A percentile compares a stretch with the other conserved stretches of the same genome.
Evolutionary conservation across 2,888 invertebrate species (phyloP).

Genomic region (Drosophila buzzatii): DNA sequence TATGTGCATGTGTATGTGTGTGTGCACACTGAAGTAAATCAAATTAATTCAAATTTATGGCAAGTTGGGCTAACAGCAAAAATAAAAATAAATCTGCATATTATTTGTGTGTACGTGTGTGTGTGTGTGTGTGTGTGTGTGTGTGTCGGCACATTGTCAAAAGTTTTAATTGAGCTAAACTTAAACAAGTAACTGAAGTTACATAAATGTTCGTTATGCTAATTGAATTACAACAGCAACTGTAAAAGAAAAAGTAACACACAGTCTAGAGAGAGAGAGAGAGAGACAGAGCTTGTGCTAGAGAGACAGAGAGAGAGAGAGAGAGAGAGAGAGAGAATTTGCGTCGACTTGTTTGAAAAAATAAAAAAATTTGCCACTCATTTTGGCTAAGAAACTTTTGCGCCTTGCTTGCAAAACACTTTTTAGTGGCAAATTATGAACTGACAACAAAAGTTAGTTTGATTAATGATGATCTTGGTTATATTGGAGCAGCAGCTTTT

Average conservation of each 20-base stretch:
- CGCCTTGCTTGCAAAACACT: constrained; percentile 4
- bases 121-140: constrained; percentile 15
- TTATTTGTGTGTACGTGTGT: constrained; percentile 16
- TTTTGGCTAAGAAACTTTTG: constrained; percentile 29
- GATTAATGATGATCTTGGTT: constrained; percentile 21
- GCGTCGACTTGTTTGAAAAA: constrained; percentile 41
- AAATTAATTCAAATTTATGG: constrained; percentile 78
- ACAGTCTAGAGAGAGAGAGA: background rate
- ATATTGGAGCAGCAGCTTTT: constrained; percentile 3
- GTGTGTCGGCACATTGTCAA: constrained; percentile 47
- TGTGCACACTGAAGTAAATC: constrained; percentile 56
- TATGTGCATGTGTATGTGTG: background rate
- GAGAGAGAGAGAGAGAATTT: background rate
- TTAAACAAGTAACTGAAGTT: constrained; percentile 48
- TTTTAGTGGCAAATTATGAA: constrained; percentile 16
- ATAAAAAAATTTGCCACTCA: constrained; percentile 54
- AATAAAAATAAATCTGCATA: constrained; percentile 39
- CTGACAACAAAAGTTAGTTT: constrained; percentile 8
- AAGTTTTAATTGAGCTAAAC: constrained; percentile 77
- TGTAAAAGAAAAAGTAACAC: constrained; percentile 9
- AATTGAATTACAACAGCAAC: constrained; percentile 71
- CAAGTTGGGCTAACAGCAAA: constrained; percentile 29
- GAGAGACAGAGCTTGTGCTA: background rate
- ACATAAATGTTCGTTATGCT: constrained; percentile 76
- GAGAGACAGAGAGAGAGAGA: background rate